Conservation (phyloP, 2,888 invertebrate genomes). For the Drosophila nigritarsus region DNA sequence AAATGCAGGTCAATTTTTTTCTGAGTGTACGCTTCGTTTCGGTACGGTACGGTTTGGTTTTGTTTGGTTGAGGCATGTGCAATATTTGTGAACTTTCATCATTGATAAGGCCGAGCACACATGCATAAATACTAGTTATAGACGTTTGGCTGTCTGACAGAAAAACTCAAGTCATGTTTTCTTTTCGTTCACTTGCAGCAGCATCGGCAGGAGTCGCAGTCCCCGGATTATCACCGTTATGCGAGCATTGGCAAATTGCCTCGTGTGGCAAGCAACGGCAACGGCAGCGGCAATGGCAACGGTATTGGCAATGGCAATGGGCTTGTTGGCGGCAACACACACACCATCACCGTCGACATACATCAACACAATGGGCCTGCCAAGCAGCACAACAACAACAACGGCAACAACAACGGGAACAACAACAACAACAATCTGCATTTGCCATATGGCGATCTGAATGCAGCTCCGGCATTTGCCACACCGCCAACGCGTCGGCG, state of each 20-base stretch:
- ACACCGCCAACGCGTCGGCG: conserved; percentile 91
- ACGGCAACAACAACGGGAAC: conserved; percentile 41
- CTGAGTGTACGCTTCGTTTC: neutral
- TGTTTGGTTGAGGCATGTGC: conserved; percentile 41
- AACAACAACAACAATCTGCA: conserved; percentile 46
- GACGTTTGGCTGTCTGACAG: conserved; percentile 19
- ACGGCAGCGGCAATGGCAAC: conserved; percentile 43
- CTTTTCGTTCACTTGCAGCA: conserved; percentile 67
- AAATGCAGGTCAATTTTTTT: neutral
- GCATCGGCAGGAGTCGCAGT: conserved; percentile 84
- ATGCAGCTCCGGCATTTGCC: conserved; percentile 89
- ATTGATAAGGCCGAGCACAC: conserved; percentile 65
- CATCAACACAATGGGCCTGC: conserved; percentile 56
- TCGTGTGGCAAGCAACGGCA: conserved; percentile 67
- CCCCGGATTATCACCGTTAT: conserved; percentile 84
- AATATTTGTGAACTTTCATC: conserved; percentile 77
- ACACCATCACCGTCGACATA: conserved; percentile 69
- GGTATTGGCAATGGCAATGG: conserved; percentile 57
- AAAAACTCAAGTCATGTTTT: conserved; percentile 28
- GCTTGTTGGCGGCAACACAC: conserved; percentile 57
- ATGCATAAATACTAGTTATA: conserved; percentile 28
- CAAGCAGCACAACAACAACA: conserved; percentile 54
- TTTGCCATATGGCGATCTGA: conserved; percentile 77
- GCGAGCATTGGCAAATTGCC: conserved; percentile 83
- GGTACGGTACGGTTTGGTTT: conserved; percentile 3